A percentile compares a stretch with the other conserved stretches of the same genome.
Evolutionary conservation across 2,797 vertebrate genomes (phyloP).

Genomic region (Spizella passerina): DNA sequence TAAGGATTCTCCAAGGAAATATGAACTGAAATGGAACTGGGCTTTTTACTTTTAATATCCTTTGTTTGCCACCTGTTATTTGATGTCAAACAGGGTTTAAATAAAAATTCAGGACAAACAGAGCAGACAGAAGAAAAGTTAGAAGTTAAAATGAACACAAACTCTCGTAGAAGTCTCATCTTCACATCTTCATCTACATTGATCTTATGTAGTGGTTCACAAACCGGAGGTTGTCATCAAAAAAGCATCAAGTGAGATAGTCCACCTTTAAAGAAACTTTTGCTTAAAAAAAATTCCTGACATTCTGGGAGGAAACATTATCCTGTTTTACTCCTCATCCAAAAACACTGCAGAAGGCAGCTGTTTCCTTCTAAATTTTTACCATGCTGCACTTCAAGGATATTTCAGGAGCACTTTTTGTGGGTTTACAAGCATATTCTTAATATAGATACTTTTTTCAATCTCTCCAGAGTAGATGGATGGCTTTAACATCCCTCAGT

Average conservation of each 20-base stretch:
- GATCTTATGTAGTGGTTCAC: background rate
- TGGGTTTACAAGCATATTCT: background rate
- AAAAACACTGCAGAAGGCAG: background rate
- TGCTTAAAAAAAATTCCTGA: background rate
- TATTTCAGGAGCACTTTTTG: background rate
- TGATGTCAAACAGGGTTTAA: too few relatives aligned
- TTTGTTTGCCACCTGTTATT: conserved; percentile 30
- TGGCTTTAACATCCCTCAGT: background rate
- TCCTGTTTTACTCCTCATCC: background rate
- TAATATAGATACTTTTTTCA: background rate
- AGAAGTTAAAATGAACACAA: conserved; percentile 10
- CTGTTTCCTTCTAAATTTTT: background rate
- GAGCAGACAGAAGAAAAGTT: background rate
- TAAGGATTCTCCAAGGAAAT: conserved; percentile 17
- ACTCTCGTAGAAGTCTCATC: background rate
- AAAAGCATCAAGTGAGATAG: background rate
- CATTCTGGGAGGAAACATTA: background rate
- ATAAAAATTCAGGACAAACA: too few relatives aligned
- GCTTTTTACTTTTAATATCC: conserved; percentile 29
- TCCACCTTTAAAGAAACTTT: background rate
- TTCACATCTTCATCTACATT: background rate
- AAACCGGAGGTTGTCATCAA: background rate
- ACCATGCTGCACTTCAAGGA: background rate
- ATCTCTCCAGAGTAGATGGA: background rate
- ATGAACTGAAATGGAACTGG: background rate